Percentiles rank a stretch among this genome's conserved stretches.
phyloP scores from a whole-genome alignment of 2,113 vertebrate species.

The Ceratotherium simum region DNA sequence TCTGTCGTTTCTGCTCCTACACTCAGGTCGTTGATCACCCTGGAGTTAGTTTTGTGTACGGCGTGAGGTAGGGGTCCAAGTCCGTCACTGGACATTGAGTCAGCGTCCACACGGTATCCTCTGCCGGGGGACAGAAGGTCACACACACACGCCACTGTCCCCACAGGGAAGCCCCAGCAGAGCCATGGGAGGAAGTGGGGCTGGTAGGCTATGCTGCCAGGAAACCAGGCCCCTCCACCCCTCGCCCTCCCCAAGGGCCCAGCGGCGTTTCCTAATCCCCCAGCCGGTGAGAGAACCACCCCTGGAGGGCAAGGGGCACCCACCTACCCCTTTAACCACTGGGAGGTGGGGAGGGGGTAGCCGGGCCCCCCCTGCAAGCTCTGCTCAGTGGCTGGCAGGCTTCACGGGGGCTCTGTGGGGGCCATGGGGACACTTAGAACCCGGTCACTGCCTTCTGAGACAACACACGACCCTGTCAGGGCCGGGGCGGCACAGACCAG shows the following conservation, averaged over 20 bases:
- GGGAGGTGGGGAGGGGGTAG: too few species aligned
- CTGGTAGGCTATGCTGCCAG: neutral
- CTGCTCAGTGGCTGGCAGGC: neutral
- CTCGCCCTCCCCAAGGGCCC: too few species aligned
- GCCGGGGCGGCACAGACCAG: neutral
- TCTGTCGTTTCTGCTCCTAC: neutral
- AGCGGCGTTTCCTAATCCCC: neutral
- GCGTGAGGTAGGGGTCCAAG: neutral
- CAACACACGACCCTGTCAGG: neutral
- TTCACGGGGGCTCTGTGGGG: too few species aligned
- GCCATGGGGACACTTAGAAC: neutral
- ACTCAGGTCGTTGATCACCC: too few species aligned
- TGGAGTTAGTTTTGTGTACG: neutral
- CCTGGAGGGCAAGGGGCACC: neutral
- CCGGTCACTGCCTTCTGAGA: neutral
- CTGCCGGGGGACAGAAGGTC: neutral
- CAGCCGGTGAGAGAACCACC: accelerated
- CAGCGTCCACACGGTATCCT: accelerated
- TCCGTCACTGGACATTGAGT: neutral
- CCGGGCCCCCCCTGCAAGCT: neutral
- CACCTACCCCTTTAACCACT: neutral
- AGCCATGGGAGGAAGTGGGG: neutral
- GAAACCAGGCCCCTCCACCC: neutral
- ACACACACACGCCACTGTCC: neutral
- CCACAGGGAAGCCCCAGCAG: neutral